These are phyloP conservation scores for Megaptera novaeangliae DNA, from an alignment of 2,113 vertebrate species.

Conservation along the genomic window DNA sequence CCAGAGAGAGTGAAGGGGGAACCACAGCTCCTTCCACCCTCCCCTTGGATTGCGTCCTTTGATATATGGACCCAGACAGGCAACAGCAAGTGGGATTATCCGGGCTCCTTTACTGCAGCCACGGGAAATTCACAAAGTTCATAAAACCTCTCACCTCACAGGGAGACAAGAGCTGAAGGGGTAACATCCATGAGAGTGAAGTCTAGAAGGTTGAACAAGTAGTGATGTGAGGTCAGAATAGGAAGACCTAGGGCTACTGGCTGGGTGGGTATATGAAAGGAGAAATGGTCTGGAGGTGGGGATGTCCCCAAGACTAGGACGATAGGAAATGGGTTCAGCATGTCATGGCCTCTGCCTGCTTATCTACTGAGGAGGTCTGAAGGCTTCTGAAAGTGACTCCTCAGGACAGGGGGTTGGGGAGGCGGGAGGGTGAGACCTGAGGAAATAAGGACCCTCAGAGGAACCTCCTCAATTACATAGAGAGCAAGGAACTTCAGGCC, in stretches of 20 bases:
- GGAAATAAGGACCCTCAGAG: neutral
- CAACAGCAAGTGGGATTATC: neutral
- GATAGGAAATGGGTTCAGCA: neutral
- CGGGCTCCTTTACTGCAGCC: neutral
- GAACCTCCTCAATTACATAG: neutral
- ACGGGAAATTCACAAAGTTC: neutral
- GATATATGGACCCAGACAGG: neutral
- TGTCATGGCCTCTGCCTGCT: neutral
- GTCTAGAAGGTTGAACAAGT: neutral
- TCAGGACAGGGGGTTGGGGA: neutral
- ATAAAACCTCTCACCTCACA: neutral
- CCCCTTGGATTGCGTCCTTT: neutral
- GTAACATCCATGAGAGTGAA: neutral
- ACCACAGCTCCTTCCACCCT: neutral
- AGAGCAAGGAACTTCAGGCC: neutral
- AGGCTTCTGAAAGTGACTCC: conserved; percentile 5
- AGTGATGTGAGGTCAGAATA: neutral
- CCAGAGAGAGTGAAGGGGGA: neutral
- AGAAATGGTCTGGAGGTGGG: neutral
- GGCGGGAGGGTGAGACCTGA: neutral
- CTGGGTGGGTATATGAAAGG: neutral
- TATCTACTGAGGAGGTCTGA: neutral
- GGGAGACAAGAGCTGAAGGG: neutral
- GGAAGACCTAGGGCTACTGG: neutral
- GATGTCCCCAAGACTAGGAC: neutral